Base-by-base conservation (phyloP, 1,140 invertebrate species). In the Potamilus streckersoni region DNA sequence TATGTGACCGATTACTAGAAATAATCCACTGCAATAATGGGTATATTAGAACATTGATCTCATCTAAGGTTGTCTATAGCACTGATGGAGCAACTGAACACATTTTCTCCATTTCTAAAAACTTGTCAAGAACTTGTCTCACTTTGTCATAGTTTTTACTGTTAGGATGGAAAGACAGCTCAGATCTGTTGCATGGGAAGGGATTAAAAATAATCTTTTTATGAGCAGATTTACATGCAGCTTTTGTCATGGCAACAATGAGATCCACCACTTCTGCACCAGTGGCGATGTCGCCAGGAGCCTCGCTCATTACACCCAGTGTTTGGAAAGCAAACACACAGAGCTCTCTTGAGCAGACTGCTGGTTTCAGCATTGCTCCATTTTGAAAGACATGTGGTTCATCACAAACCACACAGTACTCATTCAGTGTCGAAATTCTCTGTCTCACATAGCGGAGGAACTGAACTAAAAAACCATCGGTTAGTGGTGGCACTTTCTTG, bases 331-430 rank as follows among this genome's bases (percentile, higher is more conserved):
- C 81, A 82, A 89, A 89, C 55, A 87, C 80, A 79, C 88, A 89
- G 15, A 88, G 77, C 27, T 86, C 84, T 63, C 84, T 72, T 1
- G 82, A 80, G 80, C 88, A 89, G 12, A 89, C 84, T 2, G 84
- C 79, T 31, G 87, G 88, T 84, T 88, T 88, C 62, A 89, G 79
- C 87, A 88, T 88, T 38, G 83, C 82, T 63, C 84, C 82, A 79
- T 85, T 86, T 69, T 87, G 82, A 81, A 86, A 86, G 62, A 85
- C 80, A 82, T 89, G 88, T 14, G 78, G 80, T 63, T 87, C 80
- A 82, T 89, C 88, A 84, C 88, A 89, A 27, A 89, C 79, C 55
- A 88, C 85, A 80, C 88, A 89, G 75, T 83, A 88, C 69, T 86
- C 84, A 80, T 88, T 89, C 57, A 89, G 67, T 16, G 86, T 88